Base-by-base conservation (phyloP, 2,113 vertebrate genomes). In the Thomomys bottae region DNA sequence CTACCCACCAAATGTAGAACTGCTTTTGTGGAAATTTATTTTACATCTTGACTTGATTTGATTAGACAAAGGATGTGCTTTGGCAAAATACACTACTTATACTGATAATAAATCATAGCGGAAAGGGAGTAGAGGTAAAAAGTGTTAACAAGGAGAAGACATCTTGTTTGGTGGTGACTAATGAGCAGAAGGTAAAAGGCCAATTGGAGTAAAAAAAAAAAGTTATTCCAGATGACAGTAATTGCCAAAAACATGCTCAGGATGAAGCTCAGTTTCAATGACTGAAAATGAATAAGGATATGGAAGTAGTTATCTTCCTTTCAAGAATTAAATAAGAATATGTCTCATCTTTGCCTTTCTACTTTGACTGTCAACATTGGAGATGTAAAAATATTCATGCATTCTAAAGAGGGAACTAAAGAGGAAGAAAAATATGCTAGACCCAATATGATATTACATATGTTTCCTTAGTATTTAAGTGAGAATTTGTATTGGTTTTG, bases 81-180 rank as follows among this genome's bases (percentile, higher is more conserved):
- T 77, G n/a, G 26, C 63, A 84, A 91, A 72, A 94, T 59, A 45
- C 5, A 84, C 23, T 84, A n/a, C 38, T 59, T 61, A 77, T 36
- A 45, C 15, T 72, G 67, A 91, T 80, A 83, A 68, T 92, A 91
- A 87, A 91, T 91, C 92, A 89, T 8, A 67, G 61, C 80, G 92
- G 80, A 92, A 87, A 87, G 26, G 26, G 21, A 92, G 67, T 34
- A 9, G 30, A 89, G 63, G 77, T 77, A 92, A 80, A 84, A 77
- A n/a, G 67, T 94, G 84, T 83, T 95, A 96, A 94, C 92, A 87
- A 89, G 72, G 64, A 54, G 92, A 92, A 88, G 81, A 45, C 63
- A 73, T 77, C 72, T 80, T 92, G 34, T 92, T 91, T 68, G 38
- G 34, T 49, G 76, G 77, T 94, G 92, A 94, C 63, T 94, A 92